These are phyloP conservation scores for Ligdia adustata DNA, from an alignment of 2,888 invertebrate genomes.

Conservation along the genomic window DNA sequence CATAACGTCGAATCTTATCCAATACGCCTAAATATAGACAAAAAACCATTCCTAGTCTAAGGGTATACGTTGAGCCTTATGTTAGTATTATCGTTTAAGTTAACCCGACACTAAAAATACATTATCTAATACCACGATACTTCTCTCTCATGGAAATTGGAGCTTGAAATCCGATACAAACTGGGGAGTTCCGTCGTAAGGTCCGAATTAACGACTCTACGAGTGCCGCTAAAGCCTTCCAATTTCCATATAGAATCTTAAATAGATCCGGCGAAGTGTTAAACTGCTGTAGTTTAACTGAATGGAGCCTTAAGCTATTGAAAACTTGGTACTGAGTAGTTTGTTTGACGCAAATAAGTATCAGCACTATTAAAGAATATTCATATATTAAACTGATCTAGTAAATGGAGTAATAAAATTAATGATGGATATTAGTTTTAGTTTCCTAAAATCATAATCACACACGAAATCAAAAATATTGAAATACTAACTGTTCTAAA, in stretches of 20 bases:
- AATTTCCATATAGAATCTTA: constrained; percentile 44
- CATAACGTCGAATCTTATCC: too few species aligned
- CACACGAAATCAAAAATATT: too few species aligned
- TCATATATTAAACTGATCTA: too few species aligned
- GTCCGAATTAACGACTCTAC: constrained; percentile 50
- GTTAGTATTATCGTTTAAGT: constrained; percentile 13
- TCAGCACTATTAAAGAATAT: too few species aligned
- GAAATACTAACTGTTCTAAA: too few species aligned
- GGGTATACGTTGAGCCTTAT: constrained; percentile 5
- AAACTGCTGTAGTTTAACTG: constrained; percentile 13
- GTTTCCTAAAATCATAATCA: too few species aligned
- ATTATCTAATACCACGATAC: constrained; percentile 18
- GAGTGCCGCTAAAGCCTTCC: constrained; percentile 45
- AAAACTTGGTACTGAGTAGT: background rate
- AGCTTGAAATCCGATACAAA: constrained; percentile 48
- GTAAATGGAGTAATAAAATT: too few species aligned
- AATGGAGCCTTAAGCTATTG: constrained; percentile 7
- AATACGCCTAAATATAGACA: background rate
- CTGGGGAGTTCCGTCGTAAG: constrained; percentile 46
- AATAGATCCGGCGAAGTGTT: constrained; percentile 16
- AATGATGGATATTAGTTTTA: too few species aligned
- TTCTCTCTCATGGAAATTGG: constrained; percentile 41
- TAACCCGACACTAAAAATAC: constrained; percentile 14
- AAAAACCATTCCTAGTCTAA: background rate
- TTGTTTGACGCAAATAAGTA: background rate